Percentiles rank a stretch among this genome's conserved stretches.
Evolutionary conservation across 2,888 invertebrate species (phyloP).

Genomic region (Pollenia amentaria): DNA sequence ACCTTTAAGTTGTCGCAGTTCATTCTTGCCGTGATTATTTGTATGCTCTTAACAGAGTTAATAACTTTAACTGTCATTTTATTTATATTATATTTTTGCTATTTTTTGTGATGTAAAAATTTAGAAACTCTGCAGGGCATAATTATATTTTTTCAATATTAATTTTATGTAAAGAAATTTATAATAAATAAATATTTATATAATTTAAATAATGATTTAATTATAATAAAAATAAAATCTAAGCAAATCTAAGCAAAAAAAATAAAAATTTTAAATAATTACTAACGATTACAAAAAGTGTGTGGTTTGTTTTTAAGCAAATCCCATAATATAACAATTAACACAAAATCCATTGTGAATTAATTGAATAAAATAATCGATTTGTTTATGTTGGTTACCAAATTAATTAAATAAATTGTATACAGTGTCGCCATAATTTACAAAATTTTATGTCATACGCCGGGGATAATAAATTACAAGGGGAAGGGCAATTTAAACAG

Average conservation of each 20-base stretch:
- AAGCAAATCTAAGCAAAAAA: neutral
- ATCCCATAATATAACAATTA: neutral
- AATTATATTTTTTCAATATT: neutral
- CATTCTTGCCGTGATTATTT: no score
- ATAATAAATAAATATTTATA: constrained; percentile 5
- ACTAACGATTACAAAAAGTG: neutral
- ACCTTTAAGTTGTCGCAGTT: no score
- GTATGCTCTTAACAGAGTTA: no score
- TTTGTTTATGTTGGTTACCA: constrained; percentile 26
- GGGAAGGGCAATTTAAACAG: no score
- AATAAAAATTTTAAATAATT: neutral
- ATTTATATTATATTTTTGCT: no score
- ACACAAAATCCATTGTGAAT: neutral
- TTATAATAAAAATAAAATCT: neutral
- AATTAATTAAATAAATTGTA: constrained; percentile 24
- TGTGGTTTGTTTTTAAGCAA: neutral
- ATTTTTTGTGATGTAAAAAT: neutral
- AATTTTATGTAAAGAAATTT: neutral
- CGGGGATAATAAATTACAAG: no score
- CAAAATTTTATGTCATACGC: no score
- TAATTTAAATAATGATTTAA: constrained; percentile 30
- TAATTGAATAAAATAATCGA: constrained; percentile 24
- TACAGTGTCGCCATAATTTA: constrained; percentile 13
- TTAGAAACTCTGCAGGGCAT: neutral
- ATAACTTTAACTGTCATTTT: no score